Evolutionary conservation across 2,797 vertebrate species (phyloP).

Genomic region (Dallia pectoralis): DNA sequence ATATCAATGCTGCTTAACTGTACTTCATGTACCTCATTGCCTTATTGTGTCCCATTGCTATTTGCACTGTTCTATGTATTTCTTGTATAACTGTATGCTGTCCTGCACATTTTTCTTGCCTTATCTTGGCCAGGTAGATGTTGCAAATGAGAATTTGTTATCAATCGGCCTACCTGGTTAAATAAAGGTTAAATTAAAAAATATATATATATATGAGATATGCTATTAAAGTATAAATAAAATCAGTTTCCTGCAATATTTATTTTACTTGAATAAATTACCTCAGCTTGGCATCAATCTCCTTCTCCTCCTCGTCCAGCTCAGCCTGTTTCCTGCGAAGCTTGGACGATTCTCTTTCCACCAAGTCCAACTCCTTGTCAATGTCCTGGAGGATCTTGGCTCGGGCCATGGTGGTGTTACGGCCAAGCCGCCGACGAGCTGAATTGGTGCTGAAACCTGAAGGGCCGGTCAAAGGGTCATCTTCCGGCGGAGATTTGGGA

Average conservation of each 20-base stretch:
- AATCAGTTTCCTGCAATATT: not conserved
- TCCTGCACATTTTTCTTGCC: too few relatives aligned
- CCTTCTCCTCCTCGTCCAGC: slow-evolving; percentile 98
- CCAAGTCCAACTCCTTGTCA: slow-evolving; percentile 95
- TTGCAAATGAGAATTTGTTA: too few relatives aligned
- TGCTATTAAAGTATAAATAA: not conserved
- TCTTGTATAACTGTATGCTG: too few relatives aligned
- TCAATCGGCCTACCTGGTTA: too few relatives aligned
- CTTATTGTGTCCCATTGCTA: too few relatives aligned
- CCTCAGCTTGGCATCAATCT: slow-evolving; percentile 95
- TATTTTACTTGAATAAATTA: slow-evolving; percentile 36
- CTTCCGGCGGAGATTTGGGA: slow-evolving; percentile 95
- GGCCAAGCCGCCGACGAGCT: slow-evolving; percentile 90
- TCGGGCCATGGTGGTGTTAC: slow-evolving; percentile 95
- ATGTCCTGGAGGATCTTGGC: slow-evolving; percentile 99
- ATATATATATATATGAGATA: slow-evolving; percentile 14
- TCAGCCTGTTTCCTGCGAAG: slow-evolving; percentile 98
- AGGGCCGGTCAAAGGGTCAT: slow-evolving; percentile 77
- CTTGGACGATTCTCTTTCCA: slow-evolving; percentile 97
- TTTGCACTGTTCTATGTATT: too few relatives aligned
- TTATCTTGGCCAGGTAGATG: too few relatives aligned
- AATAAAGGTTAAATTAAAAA: too few relatives aligned
- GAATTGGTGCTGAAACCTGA: slow-evolving; percentile 86
- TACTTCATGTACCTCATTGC: too few relatives aligned
- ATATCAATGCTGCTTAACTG: too few relatives aligned